Evolutionary conservation across 37 sponge, comb jelly and placozoan genomes (phyloP), one percentile per base, ranked within the genome.

Genomic region (Dysidea cf. avara): DNA sequence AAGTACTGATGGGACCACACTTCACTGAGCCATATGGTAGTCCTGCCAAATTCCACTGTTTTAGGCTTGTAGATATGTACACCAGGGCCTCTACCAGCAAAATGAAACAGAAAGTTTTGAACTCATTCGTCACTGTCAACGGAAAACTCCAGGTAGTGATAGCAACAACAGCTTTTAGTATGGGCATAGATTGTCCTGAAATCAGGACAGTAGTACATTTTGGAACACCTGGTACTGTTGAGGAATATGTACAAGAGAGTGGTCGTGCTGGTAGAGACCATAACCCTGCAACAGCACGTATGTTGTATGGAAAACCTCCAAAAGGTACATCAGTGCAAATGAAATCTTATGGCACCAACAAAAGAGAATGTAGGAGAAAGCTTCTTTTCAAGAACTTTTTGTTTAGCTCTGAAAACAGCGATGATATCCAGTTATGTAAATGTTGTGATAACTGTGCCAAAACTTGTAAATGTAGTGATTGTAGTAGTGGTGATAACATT

Each of bases 261-360:
- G 67, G 77, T 12, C 28, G 77, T 12, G 77, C 77, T 30, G 77
- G 77, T 4, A 22, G 77, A 35, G 77, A 77, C 56, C 67, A 60
- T 2, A 32, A 22, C 28, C 35, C 29, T 33, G 49, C 76, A 7
- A 28, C 32, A 63, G 76, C 76, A 47, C 48, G 30, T 63, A 17
- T 75, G n/a, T n/a, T n/a, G n/a, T n/a, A n/a, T n/a, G n/a, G n/a
- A n/a, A n/a, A n/a, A n/a, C n/a, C n/a, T n/a, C n/a, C n/a, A n/a
- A 54, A 3, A 18, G 24, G 7, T 57, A 28, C 24, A 9, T 22
- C 13, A n/a, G 59, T 17, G 24, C 11, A 9, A 9, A 57, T 57
- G 59, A 57, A 57, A 28, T 22, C 18, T 11, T 57, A 57, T 17
- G 11, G 13, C 7, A n/a, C 13, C 9, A 57, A 57, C 59, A 57